phyloP scores from a whole-genome alignment of 1,140 invertebrate genomes.

The Formica exsecta region DNA sequence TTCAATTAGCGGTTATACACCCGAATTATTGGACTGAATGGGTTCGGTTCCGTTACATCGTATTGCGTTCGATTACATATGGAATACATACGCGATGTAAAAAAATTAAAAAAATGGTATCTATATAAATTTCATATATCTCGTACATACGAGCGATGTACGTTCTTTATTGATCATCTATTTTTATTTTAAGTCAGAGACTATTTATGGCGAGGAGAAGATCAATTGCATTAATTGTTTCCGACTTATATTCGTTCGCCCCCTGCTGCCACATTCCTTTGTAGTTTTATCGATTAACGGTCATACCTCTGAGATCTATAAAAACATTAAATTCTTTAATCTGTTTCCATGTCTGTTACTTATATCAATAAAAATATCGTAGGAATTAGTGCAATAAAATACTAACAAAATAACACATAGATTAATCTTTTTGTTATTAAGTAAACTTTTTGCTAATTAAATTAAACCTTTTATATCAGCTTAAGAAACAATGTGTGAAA shows the following conservation, averaged over 20 bases:
- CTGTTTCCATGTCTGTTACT: background rate
- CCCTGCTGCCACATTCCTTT: background rate
- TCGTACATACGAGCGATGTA: background rate
- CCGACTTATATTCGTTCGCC: background rate
- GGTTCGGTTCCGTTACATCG: background rate
- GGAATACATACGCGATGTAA: background rate
- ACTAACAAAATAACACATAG: background rate
- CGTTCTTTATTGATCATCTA: constrained; percentile 5
- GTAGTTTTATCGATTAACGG: background rate
- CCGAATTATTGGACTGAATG: background rate
- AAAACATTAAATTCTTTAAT: background rate
- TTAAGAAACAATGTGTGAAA: constrained; percentile 12
- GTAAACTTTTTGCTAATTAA: background rate
- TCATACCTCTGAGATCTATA: background rate
- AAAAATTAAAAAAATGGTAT: background rate
- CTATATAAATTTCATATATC: background rate
- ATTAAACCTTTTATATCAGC: constrained; percentile 23
- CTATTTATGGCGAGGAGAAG: background rate
- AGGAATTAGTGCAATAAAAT: background rate
- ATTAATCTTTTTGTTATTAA: background rate
- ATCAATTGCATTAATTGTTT: constrained; percentile 40
- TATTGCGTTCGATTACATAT: background rate
- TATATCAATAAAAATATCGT: background rate
- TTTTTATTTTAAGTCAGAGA: constrained; percentile 14
- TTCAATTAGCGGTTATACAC: background rate